Base-by-base conservation (phyloP, 2,888 invertebrate species). In the Tipula confusa region DNA sequence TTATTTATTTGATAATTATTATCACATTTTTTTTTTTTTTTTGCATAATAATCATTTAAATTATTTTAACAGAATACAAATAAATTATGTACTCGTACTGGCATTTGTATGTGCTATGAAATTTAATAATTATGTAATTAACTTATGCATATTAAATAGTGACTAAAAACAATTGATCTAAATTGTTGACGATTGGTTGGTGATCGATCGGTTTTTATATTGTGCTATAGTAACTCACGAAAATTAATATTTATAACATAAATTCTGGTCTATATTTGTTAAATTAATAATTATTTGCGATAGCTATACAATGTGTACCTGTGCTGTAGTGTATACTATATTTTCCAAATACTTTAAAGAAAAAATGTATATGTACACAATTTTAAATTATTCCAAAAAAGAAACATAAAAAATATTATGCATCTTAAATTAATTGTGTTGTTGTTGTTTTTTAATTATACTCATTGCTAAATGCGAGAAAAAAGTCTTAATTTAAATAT, bases 371-470 rank as follows among this genome's bases (percentile, higher is more conserved):
- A n/a, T n/a, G n/a, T n/a, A n/a, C n/a, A n/a, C n/a, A n/a, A n/a
- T n/a, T n/a, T n/a, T n/a, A 24, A 64, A 64, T 64, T 64, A 64
- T 64, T 64, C 24, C 64, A 64, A 24, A 64, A 5, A 48, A 18
- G 15, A 43, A 18, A 64, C 18, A 64, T 11, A 24, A 43, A 43
- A n/a, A 36, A 36, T 9, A 9, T 1, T 64, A 18, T 64, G 64
- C 64, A 64, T 64, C 64, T 64, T 64, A 64, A 64, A 64, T 64
- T 24, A n/a, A n/a, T n/a, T n/a, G n/a, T n/a, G n/a, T n/a, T n/a
- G n/a, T 24, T 24, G 18, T 64, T 64, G 13, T 64, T 24, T 64
- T 64, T 64, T 64, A 64, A 64, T 64, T 64, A 24, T 64, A 24
- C 24, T 64, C 64, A 9, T 24, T 24, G 24, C 24, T 64, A 64